Percentiles rank a stretch among this genome's conserved stretches.
Evolutionary conservation across 2,797 vertebrate genomes (phyloP).

Genomic region (Hypotaenidia philippensis): DNA sequence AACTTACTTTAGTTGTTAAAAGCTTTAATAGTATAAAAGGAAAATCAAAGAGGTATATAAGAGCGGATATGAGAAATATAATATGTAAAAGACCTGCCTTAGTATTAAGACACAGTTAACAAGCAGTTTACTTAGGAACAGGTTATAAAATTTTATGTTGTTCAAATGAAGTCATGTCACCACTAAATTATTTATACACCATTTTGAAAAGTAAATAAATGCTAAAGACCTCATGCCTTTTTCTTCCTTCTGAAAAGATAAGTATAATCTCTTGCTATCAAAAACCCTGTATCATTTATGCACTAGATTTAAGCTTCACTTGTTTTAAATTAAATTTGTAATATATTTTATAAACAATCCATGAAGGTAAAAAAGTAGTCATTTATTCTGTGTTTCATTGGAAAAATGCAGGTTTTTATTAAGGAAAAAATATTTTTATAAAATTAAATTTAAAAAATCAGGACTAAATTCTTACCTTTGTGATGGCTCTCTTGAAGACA

Average conservation of each 20-base stretch:
- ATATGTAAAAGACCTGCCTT: background rate
- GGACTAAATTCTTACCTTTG: background rate
- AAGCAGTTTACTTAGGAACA: constrained; percentile 22
- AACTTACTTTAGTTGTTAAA: background rate
- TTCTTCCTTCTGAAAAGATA: constrained; percentile 1
- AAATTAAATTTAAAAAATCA: background rate
- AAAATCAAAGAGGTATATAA: background rate
- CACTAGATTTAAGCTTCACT: background rate
- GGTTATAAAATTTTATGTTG: constrained; percentile 46
- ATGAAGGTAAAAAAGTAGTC: background rate
- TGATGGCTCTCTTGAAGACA: background rate
- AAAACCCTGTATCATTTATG: constrained; percentile 16
- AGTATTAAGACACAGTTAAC: background rate
- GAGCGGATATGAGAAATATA: background rate
- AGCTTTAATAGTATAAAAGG: background rate
- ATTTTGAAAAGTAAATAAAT: constrained; percentile 60
- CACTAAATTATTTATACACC: constrained; percentile 54
- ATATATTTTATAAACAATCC: background rate
- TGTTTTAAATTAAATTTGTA: background rate
- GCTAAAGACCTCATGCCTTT: background rate
- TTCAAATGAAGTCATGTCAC: constrained; percentile 20
- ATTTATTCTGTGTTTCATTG: background rate
- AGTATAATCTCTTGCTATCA: background rate
- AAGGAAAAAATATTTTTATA: background rate
- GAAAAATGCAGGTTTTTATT: background rate